Conservation (phyloP, 2,113 vertebrate genomes). For the Vulpes vulpes region DNA sequence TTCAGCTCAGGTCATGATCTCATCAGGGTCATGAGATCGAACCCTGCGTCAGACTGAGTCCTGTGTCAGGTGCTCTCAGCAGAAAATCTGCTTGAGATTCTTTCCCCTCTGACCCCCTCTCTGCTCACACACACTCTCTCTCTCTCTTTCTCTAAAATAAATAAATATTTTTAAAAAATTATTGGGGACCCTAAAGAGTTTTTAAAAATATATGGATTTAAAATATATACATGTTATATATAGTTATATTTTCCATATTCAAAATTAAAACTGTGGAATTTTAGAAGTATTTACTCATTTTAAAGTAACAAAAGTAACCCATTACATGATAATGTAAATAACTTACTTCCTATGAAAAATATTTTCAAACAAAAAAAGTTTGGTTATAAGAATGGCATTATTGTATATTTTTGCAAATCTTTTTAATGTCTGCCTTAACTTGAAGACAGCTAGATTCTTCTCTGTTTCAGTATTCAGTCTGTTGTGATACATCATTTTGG, state of each 20-base stretch:
- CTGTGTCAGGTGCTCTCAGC: not conserved
- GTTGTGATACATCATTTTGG: not conserved
- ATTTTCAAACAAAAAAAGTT: not conserved
- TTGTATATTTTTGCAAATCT: not conserved
- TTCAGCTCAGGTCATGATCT: not conserved
- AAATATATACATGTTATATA: not conserved
- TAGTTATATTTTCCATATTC: constrained; percentile 38
- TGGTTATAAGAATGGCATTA: not conserved
- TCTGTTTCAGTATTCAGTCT: not conserved
- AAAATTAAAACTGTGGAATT: constrained; percentile 31
- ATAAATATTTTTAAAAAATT: not conserved
- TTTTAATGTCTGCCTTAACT: not conserved
- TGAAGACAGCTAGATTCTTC: not conserved
- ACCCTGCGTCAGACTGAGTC: not conserved
- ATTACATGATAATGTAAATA: constrained; percentile 39
- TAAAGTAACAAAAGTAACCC: constrained; percentile 51
- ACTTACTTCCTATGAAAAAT: constrained; percentile 45
- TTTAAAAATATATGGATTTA: not conserved
- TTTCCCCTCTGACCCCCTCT: not conserved
- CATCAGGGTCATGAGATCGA: not conserved
- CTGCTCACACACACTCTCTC: not conserved
- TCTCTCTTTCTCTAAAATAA: not conserved
- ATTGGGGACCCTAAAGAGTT: not conserved
- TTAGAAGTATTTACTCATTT: not conserved
- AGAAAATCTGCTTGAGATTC: not conserved